Percentiles rank a stretch among this genome's conserved stretches.
Evolutionary conservation across 2,888 invertebrate genomes (phyloP).

Genomic region (Polietes domitor): DNA sequence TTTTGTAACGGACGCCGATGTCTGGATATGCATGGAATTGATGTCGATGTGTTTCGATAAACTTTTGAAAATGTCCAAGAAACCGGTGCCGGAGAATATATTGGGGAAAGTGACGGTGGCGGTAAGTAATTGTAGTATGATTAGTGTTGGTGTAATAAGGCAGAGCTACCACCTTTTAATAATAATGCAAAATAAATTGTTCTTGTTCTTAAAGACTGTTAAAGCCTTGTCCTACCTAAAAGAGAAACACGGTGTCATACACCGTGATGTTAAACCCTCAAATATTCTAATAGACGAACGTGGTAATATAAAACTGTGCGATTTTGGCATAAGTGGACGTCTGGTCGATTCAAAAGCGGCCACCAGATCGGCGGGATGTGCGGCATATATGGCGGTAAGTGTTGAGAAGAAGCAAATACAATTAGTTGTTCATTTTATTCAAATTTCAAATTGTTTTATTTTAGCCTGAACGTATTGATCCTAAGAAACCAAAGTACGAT

Average conservation of each 20-base stretch:
- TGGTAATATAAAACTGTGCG: constrained; percentile 98
- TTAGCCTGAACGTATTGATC: constrained; percentile 98
- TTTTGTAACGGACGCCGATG: constrained; percentile 98
- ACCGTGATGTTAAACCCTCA: constrained; percentile 98
- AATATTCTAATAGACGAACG: constrained; percentile 97
- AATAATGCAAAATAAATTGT: not conserved
- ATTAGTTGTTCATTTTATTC: not conserved
- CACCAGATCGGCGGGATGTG: constrained; percentile 97
- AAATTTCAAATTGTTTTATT: constrained; percentile 56
- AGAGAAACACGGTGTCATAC: constrained; percentile 97
- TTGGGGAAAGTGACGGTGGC: constrained; percentile 98
- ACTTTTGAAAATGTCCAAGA: constrained; percentile 91
- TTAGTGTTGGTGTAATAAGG: not conserved
- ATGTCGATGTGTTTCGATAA: constrained; percentile 99
- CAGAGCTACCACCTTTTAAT: too few relatives aligned
- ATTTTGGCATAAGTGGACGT: constrained; percentile 99
- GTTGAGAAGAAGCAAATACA: too few relatives aligned
- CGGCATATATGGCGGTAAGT: constrained; percentile 99
- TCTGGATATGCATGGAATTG: constrained; percentile 99
- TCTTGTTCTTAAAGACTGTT: constrained; percentile 88
- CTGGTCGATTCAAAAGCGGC: constrained; percentile 99
- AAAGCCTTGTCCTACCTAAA: constrained; percentile 98
- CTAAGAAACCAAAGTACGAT: constrained; percentile 97
- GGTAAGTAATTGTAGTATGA: constrained; percentile 83
- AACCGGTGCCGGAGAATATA: constrained; percentile 97